These are phyloP conservation scores for Orthosia gracilis DNA, from an alignment of 2,888 invertebrate genomes.

Conservation along the genomic window DNA sequence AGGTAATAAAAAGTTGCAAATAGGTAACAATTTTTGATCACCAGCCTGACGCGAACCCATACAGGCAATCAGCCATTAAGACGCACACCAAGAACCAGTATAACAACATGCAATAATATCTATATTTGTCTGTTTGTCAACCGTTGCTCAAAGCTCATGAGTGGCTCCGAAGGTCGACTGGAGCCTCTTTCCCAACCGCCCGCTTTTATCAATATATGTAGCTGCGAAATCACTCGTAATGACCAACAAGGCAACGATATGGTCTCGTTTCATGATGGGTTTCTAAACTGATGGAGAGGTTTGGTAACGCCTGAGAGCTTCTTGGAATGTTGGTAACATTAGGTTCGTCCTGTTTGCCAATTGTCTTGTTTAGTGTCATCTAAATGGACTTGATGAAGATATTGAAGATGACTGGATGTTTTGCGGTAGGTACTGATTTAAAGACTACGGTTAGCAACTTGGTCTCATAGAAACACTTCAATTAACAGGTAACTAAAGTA, in stretches of 20 bases:
- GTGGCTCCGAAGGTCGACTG: slow-evolving; percentile 56
- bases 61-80: too few species aligned
- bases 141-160: slow-evolving; percentile 59
- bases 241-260: slow-evolving; percentile 7
- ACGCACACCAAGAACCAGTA: slow-evolving; percentile 1
- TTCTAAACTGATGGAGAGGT: slow-evolving; percentile 30
- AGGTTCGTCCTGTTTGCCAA: too few species aligned
- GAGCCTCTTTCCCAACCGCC: slow-evolving; percentile 54
- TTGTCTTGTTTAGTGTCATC: too few species aligned
- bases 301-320: slow-evolving; percentile 24
- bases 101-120: slow-evolving; percentile 55
- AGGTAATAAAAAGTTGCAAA: too few species aligned
- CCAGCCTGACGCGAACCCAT: too few species aligned
- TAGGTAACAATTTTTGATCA: too few species aligned
- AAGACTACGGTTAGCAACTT: too few species aligned
- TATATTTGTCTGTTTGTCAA: slow-evolving; percentile 54
- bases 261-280: slow-evolving; percentile 37
- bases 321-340: not conserved
- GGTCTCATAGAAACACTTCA: too few species aligned
- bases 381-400: too few species aligned
- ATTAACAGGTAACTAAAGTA: too few species aligned
- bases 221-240: slow-evolving; percentile 49
- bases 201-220: slow-evolving; percentile 56
- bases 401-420: too few species aligned
- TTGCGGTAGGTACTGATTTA: too few species aligned